Evolutionary conservation across 30 jellyfish, hydroid and myxozoan species (phyloP).

Genomic region (Turritopsis rubra): DNA sequence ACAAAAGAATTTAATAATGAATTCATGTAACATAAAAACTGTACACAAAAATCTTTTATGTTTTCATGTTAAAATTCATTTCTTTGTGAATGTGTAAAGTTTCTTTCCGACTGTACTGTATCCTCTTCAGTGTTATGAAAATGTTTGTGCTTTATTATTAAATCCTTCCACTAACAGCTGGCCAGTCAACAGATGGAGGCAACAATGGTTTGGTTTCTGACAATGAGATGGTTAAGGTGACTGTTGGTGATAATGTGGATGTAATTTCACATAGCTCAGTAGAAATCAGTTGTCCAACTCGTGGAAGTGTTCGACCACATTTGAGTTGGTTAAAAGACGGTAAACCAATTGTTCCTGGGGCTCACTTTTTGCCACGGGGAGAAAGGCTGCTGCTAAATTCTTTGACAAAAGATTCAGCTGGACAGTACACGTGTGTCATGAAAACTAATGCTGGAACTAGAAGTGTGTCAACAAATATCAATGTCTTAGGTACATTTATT

Average conservation of each 20-base stretch:
- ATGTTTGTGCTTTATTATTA: too few species aligned
- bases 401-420: slow-evolving; percentile 33
- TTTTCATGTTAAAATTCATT: too few species aligned
- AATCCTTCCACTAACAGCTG: not conserved
- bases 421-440: slow-evolving; percentile 52
- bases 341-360: slow-evolving; percentile 25
- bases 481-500: slow-evolving; percentile 50
- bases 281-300: slow-evolving; percentile 55
- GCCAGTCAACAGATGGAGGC: slow-evolving; percentile 5
- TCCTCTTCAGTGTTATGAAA: too few species aligned
- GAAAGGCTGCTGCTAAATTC: slow-evolving; percentile 40
- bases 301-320: slow-evolving; percentile 51
- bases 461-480: slow-evolving; percentile 44
- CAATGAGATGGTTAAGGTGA: not conserved
- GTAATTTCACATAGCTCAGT: slow-evolving; percentile 11
- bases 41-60: too few species aligned
- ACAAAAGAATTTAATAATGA: too few species aligned
- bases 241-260: not conserved
- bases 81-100: too few species aligned
- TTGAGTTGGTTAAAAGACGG: slow-evolving; percentile 53
- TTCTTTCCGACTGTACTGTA: too few species aligned
- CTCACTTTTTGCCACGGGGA: slow-evolving; percentile 33
- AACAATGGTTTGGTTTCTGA: not conserved
- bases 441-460: slow-evolving; percentile 53
- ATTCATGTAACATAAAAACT: too few species aligned